Percentiles rank a stretch among this genome's conserved stretches.
Conservation (phyloP, 2,888 invertebrate species). For the Apoda limacodes region DNA sequence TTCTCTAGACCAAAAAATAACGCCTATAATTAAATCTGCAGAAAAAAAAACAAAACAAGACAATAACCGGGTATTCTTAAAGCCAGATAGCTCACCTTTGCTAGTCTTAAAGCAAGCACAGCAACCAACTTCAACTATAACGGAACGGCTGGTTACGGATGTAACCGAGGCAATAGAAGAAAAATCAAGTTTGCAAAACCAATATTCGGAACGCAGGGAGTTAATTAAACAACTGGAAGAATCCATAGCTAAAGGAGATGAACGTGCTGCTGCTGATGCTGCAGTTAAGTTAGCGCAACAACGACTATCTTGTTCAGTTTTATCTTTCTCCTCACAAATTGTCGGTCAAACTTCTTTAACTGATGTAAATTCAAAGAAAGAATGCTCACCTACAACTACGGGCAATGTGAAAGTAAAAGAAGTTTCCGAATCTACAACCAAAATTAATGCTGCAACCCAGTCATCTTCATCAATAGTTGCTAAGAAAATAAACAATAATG, state of each 20-base stretch:
- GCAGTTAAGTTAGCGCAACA: slow-evolving; percentile 82
- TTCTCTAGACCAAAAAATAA: no score
- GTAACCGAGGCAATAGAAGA: no score
- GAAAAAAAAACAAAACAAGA: no score
- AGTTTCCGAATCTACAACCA: not conserved
- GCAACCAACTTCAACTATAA: no score
- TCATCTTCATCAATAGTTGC: not conserved
- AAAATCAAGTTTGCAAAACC: no score
- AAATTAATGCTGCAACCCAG: not conserved
- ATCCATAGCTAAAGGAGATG: slow-evolving; percentile 82
- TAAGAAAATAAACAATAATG: slow-evolving; percentile 1
- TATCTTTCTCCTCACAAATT: slow-evolving; percentile 59
- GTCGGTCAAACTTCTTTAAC: slow-evolving; percentile 29
- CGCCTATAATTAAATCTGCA: no score
- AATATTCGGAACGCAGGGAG: slow-evolving; percentile 43
- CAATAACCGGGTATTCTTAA: no score
- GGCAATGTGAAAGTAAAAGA: slow-evolving; percentile 6
- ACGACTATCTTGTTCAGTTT: slow-evolving; percentile 79
- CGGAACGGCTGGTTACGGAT: no score
- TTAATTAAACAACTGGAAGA: slow-evolving; percentile 78
- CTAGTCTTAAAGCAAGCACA: no score
- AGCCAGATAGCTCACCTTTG: no score
- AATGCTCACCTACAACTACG: slow-evolving; percentile 12
- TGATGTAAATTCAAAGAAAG: no score
- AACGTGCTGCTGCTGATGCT: slow-evolving; percentile 79